Conservation (phyloP, 2,113 vertebrate species). For the Lepisosteus oculatus region DNA sequence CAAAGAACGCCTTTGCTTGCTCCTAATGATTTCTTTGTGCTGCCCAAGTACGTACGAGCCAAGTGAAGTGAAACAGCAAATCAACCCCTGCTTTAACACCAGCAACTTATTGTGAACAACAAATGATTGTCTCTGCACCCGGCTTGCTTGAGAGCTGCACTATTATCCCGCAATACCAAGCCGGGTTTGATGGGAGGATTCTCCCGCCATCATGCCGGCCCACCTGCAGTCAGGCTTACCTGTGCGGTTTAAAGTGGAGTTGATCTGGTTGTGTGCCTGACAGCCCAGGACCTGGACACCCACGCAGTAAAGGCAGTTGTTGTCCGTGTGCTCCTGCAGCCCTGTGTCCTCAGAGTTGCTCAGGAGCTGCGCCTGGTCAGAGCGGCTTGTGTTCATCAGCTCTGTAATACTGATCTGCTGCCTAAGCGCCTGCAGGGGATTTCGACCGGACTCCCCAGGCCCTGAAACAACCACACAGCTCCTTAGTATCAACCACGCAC, state of each 20-base stretch:
- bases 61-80: no score
- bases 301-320: constrained; percentile 95
- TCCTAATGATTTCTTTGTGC: no score
- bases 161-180: no score
- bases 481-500: no score
- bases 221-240: constrained; percentile 53
- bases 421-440: constrained; percentile 77
- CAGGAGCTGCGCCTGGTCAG: constrained; percentile 76
- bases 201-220: no score
- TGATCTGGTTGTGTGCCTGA: constrained; percentile 74
- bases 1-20: no score
- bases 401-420: constrained; percentile 96
- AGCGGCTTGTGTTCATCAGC: constrained; percentile 84
- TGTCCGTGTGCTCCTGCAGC: constrained; percentile 90
- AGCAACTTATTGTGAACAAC: no score
- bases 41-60: no score
- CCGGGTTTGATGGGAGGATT: no score
- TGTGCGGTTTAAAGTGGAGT: constrained; percentile 75
- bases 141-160: no score
- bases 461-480: constrained; percentile 37
- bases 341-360: constrained; percentile 88
- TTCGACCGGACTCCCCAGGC: constrained; percentile 65
- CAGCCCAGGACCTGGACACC: constrained; percentile 83
- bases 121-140: no score
- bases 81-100: no score